A percentile compares a stretch with the other conserved stretches of the same genome.
These are phyloP conservation scores for Leptopterna dolabrata DNA, from an alignment of 2,888 invertebrate genomes.

Conservation along the genomic window DNA sequence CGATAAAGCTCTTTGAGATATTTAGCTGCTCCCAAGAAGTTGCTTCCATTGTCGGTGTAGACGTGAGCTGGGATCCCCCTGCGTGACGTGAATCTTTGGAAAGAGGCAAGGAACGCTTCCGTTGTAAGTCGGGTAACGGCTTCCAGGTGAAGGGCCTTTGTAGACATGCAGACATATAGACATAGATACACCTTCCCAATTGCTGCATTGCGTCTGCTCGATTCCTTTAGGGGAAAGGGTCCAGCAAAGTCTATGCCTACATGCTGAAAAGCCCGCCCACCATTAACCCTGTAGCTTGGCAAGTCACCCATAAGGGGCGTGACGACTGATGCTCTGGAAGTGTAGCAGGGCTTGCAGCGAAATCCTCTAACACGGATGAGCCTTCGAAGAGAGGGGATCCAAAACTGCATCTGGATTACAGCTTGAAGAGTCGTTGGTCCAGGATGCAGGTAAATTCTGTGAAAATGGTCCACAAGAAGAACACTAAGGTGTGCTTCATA, in stretches of 20 bases:
- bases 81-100: slow-evolving; percentile 63
- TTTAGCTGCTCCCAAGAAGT: slow-evolving; percentile 64
- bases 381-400: slow-evolving; percentile 36
- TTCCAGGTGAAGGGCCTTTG: slow-evolving; percentile 64
- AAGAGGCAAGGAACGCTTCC: slow-evolving; percentile 63
- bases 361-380: slow-evolving; percentile 24
- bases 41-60: slow-evolving; percentile 65
- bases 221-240: slow-evolving; percentile 49
- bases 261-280: slow-evolving; percentile 56
- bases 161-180: slow-evolving; percentile 62
- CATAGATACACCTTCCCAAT: slow-evolving; percentile 55
- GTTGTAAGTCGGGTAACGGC: slow-evolving; percentile 63
- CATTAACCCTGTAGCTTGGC: slow-evolving; percentile 53
- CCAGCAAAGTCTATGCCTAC: slow-evolving; percentile 62
- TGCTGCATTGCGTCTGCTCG: slow-evolving; percentile 35
- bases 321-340: slow-evolving; percentile 39
- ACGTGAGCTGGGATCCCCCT: slow-evolving; percentile 62
- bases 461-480: slow-evolving; percentile 53
- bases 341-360: slow-evolving; percentile 22
- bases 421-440: slow-evolving; percentile 26
- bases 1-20: slow-evolving; percentile 54
- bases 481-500: slow-evolving; percentile 40
- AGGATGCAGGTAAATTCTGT: slow-evolving; percentile 46
- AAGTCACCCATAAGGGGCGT: slow-evolving; percentile 60
- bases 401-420: slow-evolving; percentile 10